Percentiles rank a stretch among this genome's conserved stretches.
These are phyloP conservation scores for Palythoa grandis DNA, from an alignment of 92 coral and sea anemone species.

Conservation along the genomic window DNA sequence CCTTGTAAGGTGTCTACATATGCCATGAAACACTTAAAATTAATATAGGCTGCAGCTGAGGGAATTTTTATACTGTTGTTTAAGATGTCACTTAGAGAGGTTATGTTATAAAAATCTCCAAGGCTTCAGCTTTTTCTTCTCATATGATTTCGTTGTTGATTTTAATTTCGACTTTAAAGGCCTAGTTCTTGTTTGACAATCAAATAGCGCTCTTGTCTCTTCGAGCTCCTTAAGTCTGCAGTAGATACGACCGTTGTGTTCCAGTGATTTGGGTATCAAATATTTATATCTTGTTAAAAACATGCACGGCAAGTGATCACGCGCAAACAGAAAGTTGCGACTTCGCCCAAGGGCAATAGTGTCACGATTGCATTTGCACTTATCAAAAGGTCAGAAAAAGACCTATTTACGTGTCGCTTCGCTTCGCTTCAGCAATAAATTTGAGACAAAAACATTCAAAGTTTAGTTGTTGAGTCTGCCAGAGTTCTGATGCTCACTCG, in stretches of 20 bases:
- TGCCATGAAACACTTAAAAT: constrained; percentile 35
- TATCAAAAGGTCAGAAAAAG: constrained; percentile 22
- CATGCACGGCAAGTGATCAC: constrained; percentile 27
- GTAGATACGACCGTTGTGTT: constrained; percentile 5
- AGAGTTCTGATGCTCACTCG: neutral
- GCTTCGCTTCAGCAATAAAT: neutral
- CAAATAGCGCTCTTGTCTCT: no score
- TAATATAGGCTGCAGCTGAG: neutral
- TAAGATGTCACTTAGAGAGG: neutral
- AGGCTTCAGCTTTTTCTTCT: neutral
- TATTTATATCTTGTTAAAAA: constrained; percentile 27
- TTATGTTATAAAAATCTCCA: neutral
- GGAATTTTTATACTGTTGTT: neutral
- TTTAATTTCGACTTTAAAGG: no score
- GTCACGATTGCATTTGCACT: constrained; percentile 18
- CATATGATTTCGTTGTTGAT: neutral
- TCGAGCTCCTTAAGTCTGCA: neutral
- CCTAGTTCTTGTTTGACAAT: no score
- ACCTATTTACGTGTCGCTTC: neutral
- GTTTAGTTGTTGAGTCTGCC: neutral
- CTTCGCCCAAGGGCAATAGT: constrained; percentile 1
- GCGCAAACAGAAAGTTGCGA: constrained; percentile 4
- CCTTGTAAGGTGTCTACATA: constrained; percentile 29
- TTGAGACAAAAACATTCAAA: neutral
- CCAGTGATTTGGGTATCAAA: neutral